A percentile compares a stretch with the other conserved stretches of the same genome.
Conservation (phyloP, 2,888 invertebrate species). For the Synanthedon andrenaeformis region DNA sequence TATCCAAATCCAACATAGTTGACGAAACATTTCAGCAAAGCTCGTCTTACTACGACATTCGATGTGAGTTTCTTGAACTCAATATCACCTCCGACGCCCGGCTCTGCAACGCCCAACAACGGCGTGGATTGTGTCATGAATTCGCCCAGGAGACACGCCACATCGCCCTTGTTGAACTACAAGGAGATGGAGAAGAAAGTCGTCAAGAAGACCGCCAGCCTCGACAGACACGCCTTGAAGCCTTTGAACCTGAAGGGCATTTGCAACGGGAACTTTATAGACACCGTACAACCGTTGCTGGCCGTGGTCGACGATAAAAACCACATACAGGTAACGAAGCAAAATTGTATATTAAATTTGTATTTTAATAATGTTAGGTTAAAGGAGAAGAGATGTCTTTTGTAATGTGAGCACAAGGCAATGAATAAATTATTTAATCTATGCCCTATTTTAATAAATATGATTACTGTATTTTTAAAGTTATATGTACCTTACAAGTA, state of each 20-base stretch:
- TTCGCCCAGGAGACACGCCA: slow-evolving; percentile 42
- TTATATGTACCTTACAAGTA: too few species aligned
- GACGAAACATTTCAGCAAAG: slow-evolving; percentile 29
- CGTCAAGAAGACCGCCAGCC: slow-evolving; percentile 41
- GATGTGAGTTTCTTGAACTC: slow-evolving; percentile 50
- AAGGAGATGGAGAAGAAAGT: slow-evolving; percentile 30
- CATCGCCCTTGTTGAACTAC: slow-evolving; percentile 43
- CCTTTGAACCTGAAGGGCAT: slow-evolving; percentile 57
- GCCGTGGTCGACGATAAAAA: slow-evolving; percentile 60
- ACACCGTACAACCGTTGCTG: slow-evolving; percentile 44
- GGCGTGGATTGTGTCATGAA: slow-evolving; percentile 22
- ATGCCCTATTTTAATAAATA: too few species aligned
- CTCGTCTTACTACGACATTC: slow-evolving; percentile 55
- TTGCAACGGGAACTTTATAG: slow-evolving; percentile 37
- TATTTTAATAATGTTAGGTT: too few species aligned
- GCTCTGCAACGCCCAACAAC: slow-evolving; percentile 17
- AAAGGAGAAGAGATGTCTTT: too few species aligned
- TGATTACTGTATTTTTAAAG: too few species aligned
- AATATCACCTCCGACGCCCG: slow-evolving; percentile 36
- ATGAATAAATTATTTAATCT: too few species aligned
- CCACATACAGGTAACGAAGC: slow-evolving; percentile 48
- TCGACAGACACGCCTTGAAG: slow-evolving; percentile 47
- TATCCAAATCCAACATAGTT: too few species aligned
- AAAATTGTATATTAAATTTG: slow-evolving; percentile 2
- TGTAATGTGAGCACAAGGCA: too few species aligned